phyloP scores from a whole-genome alignment of 2,113 vertebrate genomes.

The Sapayoa aenigma region DNA sequence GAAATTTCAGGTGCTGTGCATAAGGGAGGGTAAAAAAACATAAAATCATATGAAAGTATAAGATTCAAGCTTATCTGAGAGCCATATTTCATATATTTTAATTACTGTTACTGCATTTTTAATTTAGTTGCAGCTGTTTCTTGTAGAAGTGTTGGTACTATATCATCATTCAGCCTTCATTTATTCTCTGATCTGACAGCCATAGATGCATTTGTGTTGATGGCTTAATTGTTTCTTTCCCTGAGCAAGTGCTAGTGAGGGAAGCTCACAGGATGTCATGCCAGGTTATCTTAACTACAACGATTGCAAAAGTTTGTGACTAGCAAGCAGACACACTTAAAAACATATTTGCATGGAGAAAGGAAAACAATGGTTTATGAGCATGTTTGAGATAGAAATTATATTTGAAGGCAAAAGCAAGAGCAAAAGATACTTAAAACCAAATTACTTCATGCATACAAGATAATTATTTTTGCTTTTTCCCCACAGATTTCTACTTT shows the following conservation, averaged over 20 bases:
- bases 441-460: not conserved
- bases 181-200: not conserved
- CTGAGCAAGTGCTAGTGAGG: not conserved
- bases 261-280: not conserved
- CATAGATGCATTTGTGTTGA: not conserved
- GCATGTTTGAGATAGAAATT: not conserved
- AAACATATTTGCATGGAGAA: not conserved
- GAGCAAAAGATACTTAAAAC: not conserved
- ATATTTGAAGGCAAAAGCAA: not conserved
- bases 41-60: not conserved
- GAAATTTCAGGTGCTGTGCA: not conserved
- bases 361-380: rapidly evolving
- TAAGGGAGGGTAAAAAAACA: not conserved
- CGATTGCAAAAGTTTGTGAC: not conserved
- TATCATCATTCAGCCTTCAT: not conserved
- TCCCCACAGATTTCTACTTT: not conserved
- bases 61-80: not conserved
- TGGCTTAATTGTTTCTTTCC: conserved; percentile 7
- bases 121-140: not conserved
- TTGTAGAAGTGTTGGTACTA: not conserved
- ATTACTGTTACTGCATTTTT: not conserved
- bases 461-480: not conserved
- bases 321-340: not conserved
- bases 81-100: not conserved
- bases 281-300: not conserved